Evolutionary conservation across 2,113 vertebrate genomes (phyloP).

Genomic region (Galemys pyrenaicus): DNA sequence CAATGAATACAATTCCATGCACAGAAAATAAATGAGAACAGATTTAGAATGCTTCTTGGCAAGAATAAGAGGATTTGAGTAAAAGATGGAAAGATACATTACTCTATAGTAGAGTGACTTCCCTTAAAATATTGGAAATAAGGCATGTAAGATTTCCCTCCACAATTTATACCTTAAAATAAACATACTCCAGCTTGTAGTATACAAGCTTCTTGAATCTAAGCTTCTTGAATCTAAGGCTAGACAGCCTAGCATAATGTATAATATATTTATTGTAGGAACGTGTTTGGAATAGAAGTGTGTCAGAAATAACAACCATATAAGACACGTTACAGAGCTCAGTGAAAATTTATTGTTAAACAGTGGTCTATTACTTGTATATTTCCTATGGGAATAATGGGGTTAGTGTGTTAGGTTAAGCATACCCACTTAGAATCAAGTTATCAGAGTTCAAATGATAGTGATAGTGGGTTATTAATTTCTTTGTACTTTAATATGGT

Average conservation of each 20-base stretch:
- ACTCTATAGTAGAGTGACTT: not conserved
- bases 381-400: not conserved
- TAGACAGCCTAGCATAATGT: not conserved
- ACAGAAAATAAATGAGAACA: constrained; percentile 41
- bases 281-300: not conserved
- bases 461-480: not conserved
- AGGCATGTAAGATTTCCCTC: not conserved
- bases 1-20: not conserved
- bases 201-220: not conserved
- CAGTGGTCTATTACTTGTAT: not conserved
- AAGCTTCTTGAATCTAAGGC: not conserved
- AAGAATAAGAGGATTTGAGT: constrained; percentile 31
- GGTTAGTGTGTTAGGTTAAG: not conserved
- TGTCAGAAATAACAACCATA: not conserved
- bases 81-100: not conserved
- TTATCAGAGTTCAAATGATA: not conserved
- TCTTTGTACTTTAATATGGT: not conserved
- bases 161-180: constrained; percentile 34
- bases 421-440: not conserved
- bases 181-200: not conserved
- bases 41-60: constrained; percentile 5
- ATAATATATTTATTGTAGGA: not conserved
- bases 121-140: constrained; percentile 20
- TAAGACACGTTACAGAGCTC: not conserved
- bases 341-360: not conserved